A percentile compares a stretch with the other conserved stretches of the same genome.
These are phyloP conservation scores for Halichoeres trimaculatus DNA, from an alignment of 2,113 vertebrate species.

Conservation along the genomic window DNA sequence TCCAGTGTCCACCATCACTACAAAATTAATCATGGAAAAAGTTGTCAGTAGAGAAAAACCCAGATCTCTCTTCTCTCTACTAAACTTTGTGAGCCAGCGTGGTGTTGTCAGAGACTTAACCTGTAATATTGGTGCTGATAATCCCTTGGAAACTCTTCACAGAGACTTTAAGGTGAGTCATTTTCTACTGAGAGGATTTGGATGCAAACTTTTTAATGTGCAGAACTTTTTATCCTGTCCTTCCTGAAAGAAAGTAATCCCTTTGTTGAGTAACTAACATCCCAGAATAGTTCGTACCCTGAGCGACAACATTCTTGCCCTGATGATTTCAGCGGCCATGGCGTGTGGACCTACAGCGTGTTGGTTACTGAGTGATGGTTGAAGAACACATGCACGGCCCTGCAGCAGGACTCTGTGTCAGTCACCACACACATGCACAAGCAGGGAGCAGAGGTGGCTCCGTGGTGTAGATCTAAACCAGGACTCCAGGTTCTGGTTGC, in stretches of 20 bases:
- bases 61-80: no score
- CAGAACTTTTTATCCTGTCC: neutral
- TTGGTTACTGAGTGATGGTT: constrained; percentile 55
- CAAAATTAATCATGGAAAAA: no score
- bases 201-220: no score
- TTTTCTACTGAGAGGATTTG: no score
- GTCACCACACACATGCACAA: constrained; percentile 15
- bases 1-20: no score
- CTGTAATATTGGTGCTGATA: no score
- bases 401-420: constrained; percentile 27
- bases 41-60: no score
- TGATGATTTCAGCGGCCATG: constrained; percentile 26
- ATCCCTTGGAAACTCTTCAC: no score
- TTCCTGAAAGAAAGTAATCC: neutral
- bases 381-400: neutral
- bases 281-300: constrained; percentile 14
- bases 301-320: constrained; percentile 8
- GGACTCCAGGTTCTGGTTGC: constrained; percentile 64
- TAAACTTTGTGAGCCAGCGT: no score
- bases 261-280: neutral
- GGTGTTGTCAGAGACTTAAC: no score
- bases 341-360: neutral
- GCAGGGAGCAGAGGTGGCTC: constrained; percentile 14
- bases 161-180: no score
- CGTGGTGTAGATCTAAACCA: constrained; percentile 53